Base-by-base conservation (phyloP, 1,140 invertebrate genomes). In the Leptonema lineaticorne region DNA sequence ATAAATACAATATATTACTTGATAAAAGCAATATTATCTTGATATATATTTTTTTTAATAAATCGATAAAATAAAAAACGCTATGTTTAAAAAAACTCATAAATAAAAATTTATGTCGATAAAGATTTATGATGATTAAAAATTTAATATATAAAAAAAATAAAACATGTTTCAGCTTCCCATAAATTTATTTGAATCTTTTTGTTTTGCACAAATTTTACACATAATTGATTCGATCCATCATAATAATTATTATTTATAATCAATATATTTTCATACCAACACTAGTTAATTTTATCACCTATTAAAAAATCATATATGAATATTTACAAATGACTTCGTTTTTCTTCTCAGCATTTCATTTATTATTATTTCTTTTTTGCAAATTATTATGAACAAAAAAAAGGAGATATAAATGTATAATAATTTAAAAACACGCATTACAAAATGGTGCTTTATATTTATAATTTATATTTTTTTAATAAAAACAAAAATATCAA, bases 191-290 rank as follows among this genome's bases (percentile, higher is more conserved):
- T 64, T 64, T 64, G 50, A 64, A 48, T 64, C 41, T 64, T 64
- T 63, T 63, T 64, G 22, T 64, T 64, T 64, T 64, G 41, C 62
- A 64, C 62, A 64, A 64, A 64, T 64, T 64, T 64, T 64, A 64
- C 62, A 64, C 62, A 50, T 64, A 64, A 64, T 64, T 64, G 62
- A 64, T 64, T 64, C 62, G 62, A 64, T 64, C 62, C 62, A 64
- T 64, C 46, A 62, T 41, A 46, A 50, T 64, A 14, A 45, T 50
- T 20, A 64, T 26, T 64, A 64, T 64, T 50, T 64, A 64, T 64
- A 64, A 45, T 45, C 24, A 11, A 62, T 62, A 62, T 45, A 45
- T 62, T 45, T 41, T 45, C 37, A 53, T 53, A 24, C 50, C 59
- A 62, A 62, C 59, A 62, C 59, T 62, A 62, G 22, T 27, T 45